Percentiles rank a stretch among this genome's conserved stretches.
Conservation (phyloP, 2,797 vertebrate genomes). For the Macropodus opercularis region DNA sequence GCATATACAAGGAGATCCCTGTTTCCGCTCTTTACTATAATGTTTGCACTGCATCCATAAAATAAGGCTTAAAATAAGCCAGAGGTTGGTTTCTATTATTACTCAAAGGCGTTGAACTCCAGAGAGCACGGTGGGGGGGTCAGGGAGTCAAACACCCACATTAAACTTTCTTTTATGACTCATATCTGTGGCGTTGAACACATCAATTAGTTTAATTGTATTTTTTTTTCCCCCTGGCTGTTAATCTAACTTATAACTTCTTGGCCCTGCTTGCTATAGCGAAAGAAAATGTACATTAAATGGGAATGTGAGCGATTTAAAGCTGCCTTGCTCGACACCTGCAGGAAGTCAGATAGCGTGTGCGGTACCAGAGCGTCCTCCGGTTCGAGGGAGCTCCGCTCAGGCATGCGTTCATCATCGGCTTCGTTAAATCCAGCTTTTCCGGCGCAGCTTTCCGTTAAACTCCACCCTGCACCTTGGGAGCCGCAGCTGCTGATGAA, state of each 20-base stretch:
- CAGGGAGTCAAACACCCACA: slow-evolving; percentile 26
- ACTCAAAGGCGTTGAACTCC: slow-evolving; percentile 23
- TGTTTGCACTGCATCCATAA: slow-evolving; percentile 11
- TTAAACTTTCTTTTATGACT: slow-evolving; percentile 21
- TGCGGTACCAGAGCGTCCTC: slow-evolving; percentile 53
- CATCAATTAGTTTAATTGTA: slow-evolving; percentile 27
- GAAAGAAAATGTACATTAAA: slow-evolving; percentile 32
- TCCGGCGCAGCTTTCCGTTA: slow-evolving; percentile 20
- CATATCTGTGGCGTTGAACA: slow-evolving; percentile 23
- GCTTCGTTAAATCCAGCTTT: slow-evolving; percentile 50
- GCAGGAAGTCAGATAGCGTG: slow-evolving; percentile 59
- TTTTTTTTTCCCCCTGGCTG: slow-evolving; percentile 17
- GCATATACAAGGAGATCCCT: background rate
- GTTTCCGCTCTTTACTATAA: slow-evolving; percentile 5
- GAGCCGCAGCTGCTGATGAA: slow-evolving; percentile 14
- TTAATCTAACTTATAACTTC: slow-evolving; percentile 36
- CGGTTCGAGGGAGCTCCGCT: slow-evolving; percentile 58
- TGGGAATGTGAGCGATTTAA: slow-evolving; percentile 46
- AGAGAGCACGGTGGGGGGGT: background rate
- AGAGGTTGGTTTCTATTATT: slow-evolving; percentile 24
- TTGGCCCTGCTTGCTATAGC: slow-evolving; percentile 22
- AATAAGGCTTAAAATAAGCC: slow-evolving; percentile 6
- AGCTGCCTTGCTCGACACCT: slow-evolving; percentile 54
- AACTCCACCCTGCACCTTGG: slow-evolving; percentile 9
- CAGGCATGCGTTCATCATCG: slow-evolving; percentile 47